Conservation (phyloP, 2,888 invertebrate genomes). For the Mythimna albipuncta region DNA sequence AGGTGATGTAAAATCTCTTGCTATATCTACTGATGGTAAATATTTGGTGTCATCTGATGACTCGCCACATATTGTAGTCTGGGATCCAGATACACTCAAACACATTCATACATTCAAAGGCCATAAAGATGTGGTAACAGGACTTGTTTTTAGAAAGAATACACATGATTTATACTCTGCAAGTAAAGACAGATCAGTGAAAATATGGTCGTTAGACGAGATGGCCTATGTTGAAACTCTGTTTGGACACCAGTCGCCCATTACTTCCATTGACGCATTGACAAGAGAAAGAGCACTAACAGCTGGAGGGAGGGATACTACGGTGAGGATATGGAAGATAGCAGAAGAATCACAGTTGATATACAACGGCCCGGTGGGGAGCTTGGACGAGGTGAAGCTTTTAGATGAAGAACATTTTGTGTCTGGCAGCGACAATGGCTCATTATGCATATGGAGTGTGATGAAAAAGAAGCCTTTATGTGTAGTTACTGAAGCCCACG, state of each 20-base stretch:
- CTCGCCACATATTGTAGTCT: constrained; percentile 94
- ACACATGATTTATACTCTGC: constrained; percentile 96
- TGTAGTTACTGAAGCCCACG: constrained; percentile 94
- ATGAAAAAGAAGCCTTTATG: constrained; percentile 96
- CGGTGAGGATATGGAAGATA: constrained; percentile 98
- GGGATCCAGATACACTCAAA: constrained; percentile 95
- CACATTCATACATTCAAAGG: constrained; percentile 95
- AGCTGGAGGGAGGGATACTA: constrained; percentile 96
- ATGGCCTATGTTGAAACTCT: constrained; percentile 98
- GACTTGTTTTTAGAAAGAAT: constrained; percentile 95
- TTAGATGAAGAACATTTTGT: constrained; percentile 98
- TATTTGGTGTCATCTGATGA: constrained; percentile 92
- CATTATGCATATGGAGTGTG: constrained; percentile 95
- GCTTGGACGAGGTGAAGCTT: constrained; percentile 96
- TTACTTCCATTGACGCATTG: constrained; percentile 97
- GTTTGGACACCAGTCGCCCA: constrained; percentile 97
- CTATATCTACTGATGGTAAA: constrained; percentile 95
- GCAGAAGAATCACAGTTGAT: constrained; percentile 99
- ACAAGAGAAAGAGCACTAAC: constrained; percentile 96
- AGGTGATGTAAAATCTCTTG: constrained; percentile 92
- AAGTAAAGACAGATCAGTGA: constrained; percentile 95
- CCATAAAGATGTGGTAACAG: constrained; percentile 94
- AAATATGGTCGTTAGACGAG: constrained; percentile 99
- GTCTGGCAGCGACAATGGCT: constrained; percentile 97
- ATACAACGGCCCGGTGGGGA: constrained; percentile 95